Conservation (phyloP, 2,888 invertebrate genomes). For the Galerucella pusilla region DNA sequence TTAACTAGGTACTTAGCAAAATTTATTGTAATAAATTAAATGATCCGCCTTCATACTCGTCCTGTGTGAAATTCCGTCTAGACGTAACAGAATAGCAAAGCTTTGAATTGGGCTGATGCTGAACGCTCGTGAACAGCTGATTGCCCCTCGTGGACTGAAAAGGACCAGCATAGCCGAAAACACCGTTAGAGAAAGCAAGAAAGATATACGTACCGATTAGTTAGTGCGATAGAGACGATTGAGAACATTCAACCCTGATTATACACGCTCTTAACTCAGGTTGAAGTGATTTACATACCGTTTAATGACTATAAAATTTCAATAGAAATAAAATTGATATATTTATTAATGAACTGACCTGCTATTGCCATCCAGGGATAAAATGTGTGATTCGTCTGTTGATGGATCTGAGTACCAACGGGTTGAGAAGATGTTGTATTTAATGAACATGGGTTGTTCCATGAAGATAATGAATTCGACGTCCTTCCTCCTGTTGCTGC, state of each 20-base stretch:
- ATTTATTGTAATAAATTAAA: slow-evolving; percentile 18
- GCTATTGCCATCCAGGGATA: slow-evolving; percentile 99
- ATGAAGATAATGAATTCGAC: slow-evolving; percentile 75
- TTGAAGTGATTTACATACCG: slow-evolving; percentile 60
- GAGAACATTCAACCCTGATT: slow-evolving; percentile 67
- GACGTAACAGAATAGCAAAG: slow-evolving; percentile 51
- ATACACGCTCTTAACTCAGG: slow-evolving; percentile 71
- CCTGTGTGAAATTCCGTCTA: slow-evolving; percentile 51
- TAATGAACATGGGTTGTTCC: slow-evolving; percentile 90
- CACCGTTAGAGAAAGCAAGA: slow-evolving; percentile 44
- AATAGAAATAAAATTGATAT: slow-evolving; percentile 28
- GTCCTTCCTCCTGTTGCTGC: slow-evolving; percentile 69
- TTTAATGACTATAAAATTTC: slow-evolving; percentile 37
- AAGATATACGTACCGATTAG: slow-evolving; percentile 45
- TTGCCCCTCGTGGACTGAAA: slow-evolving; percentile 61
- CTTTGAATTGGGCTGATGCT: slow-evolving; percentile 58
- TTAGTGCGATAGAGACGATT: slow-evolving; percentile 59
- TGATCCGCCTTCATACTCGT: slow-evolving; percentile 26
- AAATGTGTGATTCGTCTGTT: slow-evolving; percentile 93
- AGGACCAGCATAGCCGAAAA: slow-evolving; percentile 50
- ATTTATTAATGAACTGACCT: slow-evolving; percentile 76
- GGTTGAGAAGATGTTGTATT: slow-evolving; percentile 84
- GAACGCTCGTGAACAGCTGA: slow-evolving; percentile 61
- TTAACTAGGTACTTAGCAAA: not conserved
- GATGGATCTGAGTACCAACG: slow-evolving; percentile 85